Base-by-base conservation (phyloP, 2,888 invertebrate species). In the Idaea dimidiata region DNA sequence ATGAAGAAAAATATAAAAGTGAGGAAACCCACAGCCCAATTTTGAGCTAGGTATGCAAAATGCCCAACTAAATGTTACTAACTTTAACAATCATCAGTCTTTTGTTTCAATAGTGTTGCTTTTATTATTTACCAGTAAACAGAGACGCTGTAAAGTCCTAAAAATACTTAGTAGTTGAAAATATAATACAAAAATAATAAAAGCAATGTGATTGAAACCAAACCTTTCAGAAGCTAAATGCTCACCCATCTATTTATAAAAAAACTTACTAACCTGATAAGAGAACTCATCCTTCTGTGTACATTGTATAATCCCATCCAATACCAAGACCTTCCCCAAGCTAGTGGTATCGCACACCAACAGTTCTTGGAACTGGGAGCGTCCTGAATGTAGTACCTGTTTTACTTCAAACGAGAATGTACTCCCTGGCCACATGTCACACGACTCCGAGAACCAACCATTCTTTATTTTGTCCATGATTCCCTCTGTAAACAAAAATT, bases 261-360 rank as follows among this genome's bases (percentile, higher is more conserved):
- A 59, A 60, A 24, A n/a, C n/a, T 54, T 10, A 62, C 54, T 67
- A 72, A 92, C 93, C 87, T 99, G 99, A 86, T 99, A 99, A 0
- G 99, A 95, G 87, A 97, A 99, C 86, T 99, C 99, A 93, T 99
- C 99, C 73, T 95, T 94, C 83, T 99, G 96, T 0, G 99, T 97
- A 79, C 98, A 99, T 83, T 99, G 99, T 73, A 99, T 98, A 31
- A 99, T 97, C 24, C 98, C 99, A 89, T 99, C 99, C 56, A 99
- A 90, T 1, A 99, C 95, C 58, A 99, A 88, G 1, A 96, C 97
- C 78, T 93, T 95, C 0, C 99, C 99, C 81, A 98, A 96, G 56
- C 95, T 93, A 76, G 81, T 82, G 94, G 97, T 97, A 80, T 98
- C 94, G 64, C 97, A 90, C 3, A 98, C 95, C 68, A 96, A 84